Conservation (phyloP, 2,113 vertebrate species). For the Xenopus tropicalis region UCB_Xtro_10.0 CM004447.2:107799501-107800000, state of each 20-base stretch:
- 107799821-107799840: conserved; percentile 60
- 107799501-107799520: conserved; percentile 10
- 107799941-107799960: not conserved
- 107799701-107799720: conserved; percentile 75
- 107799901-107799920: conserved; percentile 31
- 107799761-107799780: conserved; percentile 84
- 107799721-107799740: conserved; percentile 79
- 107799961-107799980: no score
- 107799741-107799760: conserved; percentile 81
- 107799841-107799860: conserved; percentile 59
- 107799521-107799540: conserved; percentile 2
- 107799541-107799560: conserved; percentile 22
- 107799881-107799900: conserved; percentile 49
- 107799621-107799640: conserved; percentile 75
- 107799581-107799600: conserved; percentile 1
- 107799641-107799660: conserved; percentile 82
- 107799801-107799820: conserved; percentile 60
- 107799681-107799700: conserved; percentile 81
- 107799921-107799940: not conserved
- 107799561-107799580: conserved; percentile 15
- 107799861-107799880: conserved; percentile 61
- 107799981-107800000: no score
- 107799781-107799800: conserved; percentile 82
- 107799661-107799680: conserved; percentile 84
- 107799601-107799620: not conserved